Evolutionary conservation across 2,888 invertebrate species (phyloP).

Genomic region (Subacronicta megacephala): DNA sequence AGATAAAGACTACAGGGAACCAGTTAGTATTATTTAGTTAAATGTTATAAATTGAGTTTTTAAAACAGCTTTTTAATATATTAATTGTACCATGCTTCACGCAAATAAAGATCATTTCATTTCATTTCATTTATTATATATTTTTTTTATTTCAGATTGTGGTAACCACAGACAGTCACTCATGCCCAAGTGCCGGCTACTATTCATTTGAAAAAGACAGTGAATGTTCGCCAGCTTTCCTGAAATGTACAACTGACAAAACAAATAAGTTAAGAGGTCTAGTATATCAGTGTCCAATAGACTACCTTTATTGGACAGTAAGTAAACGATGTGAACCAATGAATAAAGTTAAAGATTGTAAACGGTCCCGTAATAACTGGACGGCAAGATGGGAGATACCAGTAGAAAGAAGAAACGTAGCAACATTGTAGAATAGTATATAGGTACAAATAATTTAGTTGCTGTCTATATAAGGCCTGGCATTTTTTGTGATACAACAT

Average conservation of each 20-base stretch:
- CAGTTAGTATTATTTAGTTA: constrained; percentile 89
- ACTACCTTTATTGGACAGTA: constrained; percentile 93
- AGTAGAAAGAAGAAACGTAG: constrained; percentile 87
- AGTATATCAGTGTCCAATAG: constrained; percentile 93
- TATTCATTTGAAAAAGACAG: constrained; percentile 91
- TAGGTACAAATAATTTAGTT: constrained; percentile 9
- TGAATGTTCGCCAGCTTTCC: constrained; percentile 92
- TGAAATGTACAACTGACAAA: constrained; percentile 91
- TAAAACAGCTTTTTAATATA: too few relatives aligned
- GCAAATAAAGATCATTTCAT: too few relatives aligned
- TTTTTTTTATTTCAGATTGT: constrained; percentile 89
- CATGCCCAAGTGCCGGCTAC: constrained; percentile 92
- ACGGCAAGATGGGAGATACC: constrained; percentile 89
- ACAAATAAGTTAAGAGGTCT: constrained; percentile 90
- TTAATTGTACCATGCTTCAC: too few relatives aligned
- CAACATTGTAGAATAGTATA: constrained; percentile 56
- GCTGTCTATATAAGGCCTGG: constrained; percentile 22
- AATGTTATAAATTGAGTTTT: background rate
- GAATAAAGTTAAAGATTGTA: constrained; percentile 90
- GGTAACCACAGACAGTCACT: constrained; percentile 84
- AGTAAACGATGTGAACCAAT: constrained; percentile 93
- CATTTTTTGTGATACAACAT: constrained; percentile 56
- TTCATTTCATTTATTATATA: too few relatives aligned
- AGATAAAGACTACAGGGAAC: constrained; percentile 85
- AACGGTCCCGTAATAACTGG: constrained; percentile 79